Conservation (phyloP, 2,113 vertebrate genomes). For the Poecilia latipinna region DNA sequence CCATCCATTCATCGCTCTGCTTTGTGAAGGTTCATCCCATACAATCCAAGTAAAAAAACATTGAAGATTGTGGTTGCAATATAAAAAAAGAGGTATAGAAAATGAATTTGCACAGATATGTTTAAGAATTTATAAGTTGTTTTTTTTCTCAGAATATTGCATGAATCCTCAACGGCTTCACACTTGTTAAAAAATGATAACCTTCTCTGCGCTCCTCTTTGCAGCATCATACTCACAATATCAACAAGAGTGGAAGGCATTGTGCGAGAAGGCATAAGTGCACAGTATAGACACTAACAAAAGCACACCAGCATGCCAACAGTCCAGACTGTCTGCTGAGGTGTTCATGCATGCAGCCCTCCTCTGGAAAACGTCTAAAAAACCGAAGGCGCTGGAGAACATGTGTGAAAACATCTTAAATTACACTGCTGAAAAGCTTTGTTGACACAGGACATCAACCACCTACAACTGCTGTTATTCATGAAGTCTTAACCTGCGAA, state of each 20-base stretch:
- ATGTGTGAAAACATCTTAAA: constrained; percentile 8
- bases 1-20: not conserved
- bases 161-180: not conserved
- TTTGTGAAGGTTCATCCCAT: not conserved
- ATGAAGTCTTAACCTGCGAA: constrained; percentile 1
- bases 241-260: not conserved
- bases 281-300: not conserved
- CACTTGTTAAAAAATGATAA: not conserved
- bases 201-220: not conserved
- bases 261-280: no score
- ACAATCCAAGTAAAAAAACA: no score
- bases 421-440: not conserved
- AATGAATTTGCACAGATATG: not conserved
- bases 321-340: not conserved
- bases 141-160: not conserved
- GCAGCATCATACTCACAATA: not conserved
- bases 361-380: not conserved
- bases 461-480: constrained; percentile 1
- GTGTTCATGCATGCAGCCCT: not conserved
- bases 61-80: no score
- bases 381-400: not conserved
- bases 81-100: no score
- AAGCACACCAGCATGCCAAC: no score
- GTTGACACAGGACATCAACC: not conserved
- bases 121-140: not conserved